phyloP scores from a whole-genome alignment of 2,797 vertebrate species.

The Siniperca obscura region DNA sequence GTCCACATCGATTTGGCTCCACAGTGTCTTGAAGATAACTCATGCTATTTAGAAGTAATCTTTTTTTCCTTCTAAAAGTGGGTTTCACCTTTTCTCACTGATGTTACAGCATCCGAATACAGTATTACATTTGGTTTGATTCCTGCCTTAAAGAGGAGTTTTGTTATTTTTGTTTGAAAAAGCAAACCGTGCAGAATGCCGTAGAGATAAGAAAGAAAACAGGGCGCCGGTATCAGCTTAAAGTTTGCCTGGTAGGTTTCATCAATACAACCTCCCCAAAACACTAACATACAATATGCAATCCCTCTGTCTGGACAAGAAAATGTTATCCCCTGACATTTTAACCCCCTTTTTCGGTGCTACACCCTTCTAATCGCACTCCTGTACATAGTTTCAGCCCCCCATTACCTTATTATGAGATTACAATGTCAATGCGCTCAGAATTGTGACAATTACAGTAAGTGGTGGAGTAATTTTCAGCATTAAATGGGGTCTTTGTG shows the following conservation, averaged over 20 bases:
- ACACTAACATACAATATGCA: constrained; percentile 34
- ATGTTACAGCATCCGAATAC: constrained; percentile 16
- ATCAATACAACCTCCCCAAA: constrained; percentile 24
- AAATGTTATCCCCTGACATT: constrained; percentile 66
- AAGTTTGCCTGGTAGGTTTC: constrained; percentile 26
- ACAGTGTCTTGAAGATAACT: constrained; percentile 72
- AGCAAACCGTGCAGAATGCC: not conserved
- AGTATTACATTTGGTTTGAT: not conserved
- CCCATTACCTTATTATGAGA: constrained; percentile 84
- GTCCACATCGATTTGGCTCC: constrained; percentile 82
- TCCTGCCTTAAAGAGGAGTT: constrained; percentile 5
- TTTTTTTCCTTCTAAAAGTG: constrained; percentile 47
- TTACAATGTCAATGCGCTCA: constrained; percentile 81
- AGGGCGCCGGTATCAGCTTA: constrained; percentile 11
- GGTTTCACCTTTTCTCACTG: constrained; percentile 30
- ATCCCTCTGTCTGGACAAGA: constrained; percentile 30
- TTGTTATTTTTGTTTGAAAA: constrained; percentile 21
- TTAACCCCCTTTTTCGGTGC: constrained; percentile 64
- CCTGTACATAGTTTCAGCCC: constrained; percentile 78
- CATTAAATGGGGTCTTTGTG: constrained; percentile 80
- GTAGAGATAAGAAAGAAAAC: constrained; percentile 14
- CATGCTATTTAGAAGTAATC: constrained; percentile 61
- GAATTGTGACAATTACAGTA: constrained; percentile 82
- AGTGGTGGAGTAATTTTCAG: constrained; percentile 78
- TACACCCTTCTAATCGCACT: constrained; percentile 76